Evolutionary conservation across 2,797 vertebrate genomes (phyloP).

Genomic region (Lepus townsendii): DNA sequence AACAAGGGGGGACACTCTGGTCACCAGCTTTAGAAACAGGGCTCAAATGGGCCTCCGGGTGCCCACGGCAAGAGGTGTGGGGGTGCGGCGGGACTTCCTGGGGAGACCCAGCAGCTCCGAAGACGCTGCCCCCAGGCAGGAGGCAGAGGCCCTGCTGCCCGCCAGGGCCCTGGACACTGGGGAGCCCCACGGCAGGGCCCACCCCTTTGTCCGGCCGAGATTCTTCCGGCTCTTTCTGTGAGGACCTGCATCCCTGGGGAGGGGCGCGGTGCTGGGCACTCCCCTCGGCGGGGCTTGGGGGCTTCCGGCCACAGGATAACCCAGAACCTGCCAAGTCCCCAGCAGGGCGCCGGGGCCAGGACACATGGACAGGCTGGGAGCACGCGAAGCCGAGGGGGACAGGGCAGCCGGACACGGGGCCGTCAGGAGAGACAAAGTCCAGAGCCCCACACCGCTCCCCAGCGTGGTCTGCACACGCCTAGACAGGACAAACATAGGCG

Average conservation of each 20-base stretch:
- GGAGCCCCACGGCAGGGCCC: background rate
- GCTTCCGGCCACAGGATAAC: background rate
- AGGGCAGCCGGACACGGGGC: accelerated
- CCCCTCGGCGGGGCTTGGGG: no score
- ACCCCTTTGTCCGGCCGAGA: background rate
- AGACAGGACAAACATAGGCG: background rate
- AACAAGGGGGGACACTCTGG: no score
- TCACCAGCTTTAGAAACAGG: background rate
- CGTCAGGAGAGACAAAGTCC: conserved; percentile 20
- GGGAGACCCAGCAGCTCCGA: no score
- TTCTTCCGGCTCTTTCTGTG: no score
- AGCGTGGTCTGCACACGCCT: background rate
- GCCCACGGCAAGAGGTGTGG: background rate
- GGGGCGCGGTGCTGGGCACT: no score
- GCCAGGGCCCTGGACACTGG: background rate
- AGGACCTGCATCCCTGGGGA: background rate
- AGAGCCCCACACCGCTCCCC: background rate
- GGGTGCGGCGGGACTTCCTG: background rate
- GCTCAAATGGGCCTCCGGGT: background rate
- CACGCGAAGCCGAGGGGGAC: accelerated
- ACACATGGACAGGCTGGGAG: background rate
- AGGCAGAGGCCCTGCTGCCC: background rate
- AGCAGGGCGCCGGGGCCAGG: background rate
- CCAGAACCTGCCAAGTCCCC: conserved; percentile 23
- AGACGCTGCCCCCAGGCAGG: background rate